Base-by-base conservation (phyloP, 2,113 vertebrate species). In the Excalfactoria chinensis region DNA sequence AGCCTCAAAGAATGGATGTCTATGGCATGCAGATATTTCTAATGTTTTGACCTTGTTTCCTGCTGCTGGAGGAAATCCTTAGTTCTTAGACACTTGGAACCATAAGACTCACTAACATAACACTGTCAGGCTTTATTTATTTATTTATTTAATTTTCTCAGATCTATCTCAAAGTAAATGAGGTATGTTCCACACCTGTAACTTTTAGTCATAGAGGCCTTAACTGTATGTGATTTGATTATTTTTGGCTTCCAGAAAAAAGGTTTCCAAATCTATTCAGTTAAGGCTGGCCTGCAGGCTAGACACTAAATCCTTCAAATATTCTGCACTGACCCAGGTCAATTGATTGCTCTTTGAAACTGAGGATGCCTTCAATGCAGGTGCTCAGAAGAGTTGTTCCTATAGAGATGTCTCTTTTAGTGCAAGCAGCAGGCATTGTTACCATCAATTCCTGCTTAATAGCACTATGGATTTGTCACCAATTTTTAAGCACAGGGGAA, bases 141-240 rank as follows among this genome's bases (percentile, higher is more conserved):
- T 53, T 37, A 37, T 37, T 37, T 37, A 37, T 37, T 37, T 37
- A 37, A 8, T 5, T 28, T 5, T 5, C 49, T 95, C 74, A 85
- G 55, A 30, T 93, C 11, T 62, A 44, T 40, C 46, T 70, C 14
- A 86, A 77, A 93, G 34, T 64, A 68, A 22, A 73, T 20, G 71
- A 80, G 56, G 75, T 74, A 80, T 93, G 88, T 88, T 91, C 68
- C 79, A 90, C 92, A 91, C 85, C 92, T 94, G 88, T 71, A 95
- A 88, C 17, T 91, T 88, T 79, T 89, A 69, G 48, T 69, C 44
- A 49, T 2, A 49, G 44, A 76, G 48, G 51, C 78, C 90, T 84
- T 69, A 68, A 48, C 91, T 23, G 11, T 72, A 20, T 26, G 69
- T 51, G 30, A 62, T 83, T 79, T 79, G 73, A 79, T 85, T 86